Percentiles rank a stretch among this genome's conserved stretches.
These are phyloP conservation scores for Tragelaphus oryx DNA, from an alignment of 2,797 vertebrate species.

Conservation along the genomic window DNA sequence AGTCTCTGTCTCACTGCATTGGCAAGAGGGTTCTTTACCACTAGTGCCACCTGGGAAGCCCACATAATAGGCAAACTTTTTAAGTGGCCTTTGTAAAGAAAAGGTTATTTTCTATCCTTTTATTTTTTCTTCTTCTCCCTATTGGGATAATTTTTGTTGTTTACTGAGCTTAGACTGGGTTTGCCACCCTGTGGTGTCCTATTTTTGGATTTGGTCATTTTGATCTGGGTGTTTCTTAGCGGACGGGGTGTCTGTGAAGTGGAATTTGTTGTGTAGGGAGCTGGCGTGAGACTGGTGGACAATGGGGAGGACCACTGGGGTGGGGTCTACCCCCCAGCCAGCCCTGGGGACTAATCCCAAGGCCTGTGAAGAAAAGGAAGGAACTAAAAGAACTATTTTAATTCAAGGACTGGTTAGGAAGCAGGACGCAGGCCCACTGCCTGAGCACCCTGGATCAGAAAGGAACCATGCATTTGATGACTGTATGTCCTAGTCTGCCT, in stretches of 20 bases:
- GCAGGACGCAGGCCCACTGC: neutral
- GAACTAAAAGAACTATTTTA: neutral
- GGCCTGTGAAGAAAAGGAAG: neutral
- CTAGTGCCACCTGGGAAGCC: neutral
- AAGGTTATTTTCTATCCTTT: neutral
- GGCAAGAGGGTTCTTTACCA: neutral
- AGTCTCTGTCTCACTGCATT: neutral
- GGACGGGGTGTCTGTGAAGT: neutral
- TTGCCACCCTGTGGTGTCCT: neutral
- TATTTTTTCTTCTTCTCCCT: neutral
- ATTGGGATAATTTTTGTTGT: neutral
- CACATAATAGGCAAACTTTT: neutral
- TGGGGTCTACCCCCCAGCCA: accelerated
- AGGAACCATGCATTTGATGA: accelerated
- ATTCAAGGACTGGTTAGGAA: neutral
- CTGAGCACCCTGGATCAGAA: neutral
- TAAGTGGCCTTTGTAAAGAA: neutral
- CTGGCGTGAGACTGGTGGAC: neutral
- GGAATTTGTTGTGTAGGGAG: neutral
- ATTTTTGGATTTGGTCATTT: neutral
- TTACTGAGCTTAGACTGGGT: neutral
- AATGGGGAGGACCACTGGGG: no score
- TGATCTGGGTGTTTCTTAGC: neutral
- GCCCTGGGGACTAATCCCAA: neutral
- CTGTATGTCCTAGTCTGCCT: neutral